Conservation (phyloP, 1,140 invertebrate species). For the Bombus pascuorum region DNA sequence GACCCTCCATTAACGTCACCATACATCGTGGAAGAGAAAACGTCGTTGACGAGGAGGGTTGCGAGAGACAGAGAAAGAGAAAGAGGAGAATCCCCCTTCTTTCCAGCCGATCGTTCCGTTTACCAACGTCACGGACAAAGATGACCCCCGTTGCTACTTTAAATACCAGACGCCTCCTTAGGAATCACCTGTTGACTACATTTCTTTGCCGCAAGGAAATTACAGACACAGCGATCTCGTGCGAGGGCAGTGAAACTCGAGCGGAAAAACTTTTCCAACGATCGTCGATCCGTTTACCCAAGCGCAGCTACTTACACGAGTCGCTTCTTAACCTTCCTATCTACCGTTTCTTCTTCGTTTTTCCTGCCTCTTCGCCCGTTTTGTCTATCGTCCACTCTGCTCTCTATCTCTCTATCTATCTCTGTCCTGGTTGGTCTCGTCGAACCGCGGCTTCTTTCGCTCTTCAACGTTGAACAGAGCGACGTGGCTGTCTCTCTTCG, state of each 20-base stretch:
- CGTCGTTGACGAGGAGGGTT: neutral
- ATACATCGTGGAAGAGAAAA: neutral
- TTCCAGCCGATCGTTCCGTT: neutral
- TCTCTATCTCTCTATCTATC: neutral
- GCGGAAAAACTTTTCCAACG: slow-evolving; percentile 54
- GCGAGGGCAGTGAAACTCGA: slow-evolving; percentile 26
- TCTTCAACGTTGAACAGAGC: neutral
- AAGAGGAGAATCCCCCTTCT: neutral
- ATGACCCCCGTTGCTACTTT: slow-evolving; percentile 44
- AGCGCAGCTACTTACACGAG: slow-evolving; percentile 11
- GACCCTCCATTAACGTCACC: neutral
- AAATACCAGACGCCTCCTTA: slow-evolving; percentile 48
- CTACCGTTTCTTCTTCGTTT: neutral
- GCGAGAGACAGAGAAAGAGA: neutral
- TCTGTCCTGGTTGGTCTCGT: neutral
- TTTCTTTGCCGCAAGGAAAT: slow-evolving; percentile 60
- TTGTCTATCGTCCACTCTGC: neutral
- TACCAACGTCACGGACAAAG: slow-evolving; percentile 16
- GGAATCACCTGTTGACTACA: slow-evolving; percentile 67
- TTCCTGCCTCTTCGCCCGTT: neutral
- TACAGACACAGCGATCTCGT: slow-evolving; percentile 45
- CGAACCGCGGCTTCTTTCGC: neutral
- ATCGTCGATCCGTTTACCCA: slow-evolving; percentile 57
- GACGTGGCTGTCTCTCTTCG: neutral
- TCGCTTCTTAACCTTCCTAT: neutral